These are phyloP conservation scores for Tyrannus savana DNA, from an alignment of 2,113 vertebrate species.

Conservation along the genomic window DNA sequence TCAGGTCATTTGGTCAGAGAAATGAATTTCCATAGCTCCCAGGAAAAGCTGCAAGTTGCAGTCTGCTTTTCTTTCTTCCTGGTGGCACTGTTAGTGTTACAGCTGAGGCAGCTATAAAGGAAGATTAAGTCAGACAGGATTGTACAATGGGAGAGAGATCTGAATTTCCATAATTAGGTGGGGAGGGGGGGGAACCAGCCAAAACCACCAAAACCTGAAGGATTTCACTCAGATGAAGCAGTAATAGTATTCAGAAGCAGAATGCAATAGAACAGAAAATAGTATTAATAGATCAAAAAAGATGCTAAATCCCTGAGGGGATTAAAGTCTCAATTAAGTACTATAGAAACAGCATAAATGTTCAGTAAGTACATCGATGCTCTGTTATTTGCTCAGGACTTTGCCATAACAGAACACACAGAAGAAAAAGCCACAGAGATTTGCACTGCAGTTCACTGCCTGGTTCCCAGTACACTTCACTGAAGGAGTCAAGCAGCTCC, in stretches of 20 bases:
- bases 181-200: not conserved
- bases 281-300: not conserved
- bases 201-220: not conserved
- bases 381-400: not conserved
- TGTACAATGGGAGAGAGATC: not conserved
- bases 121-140: not conserved
- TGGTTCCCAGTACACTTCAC: not conserved
- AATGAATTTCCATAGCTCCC: not conserved
- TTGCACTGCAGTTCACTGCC: not conserved
- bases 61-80: not conserved
- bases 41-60: not conserved
- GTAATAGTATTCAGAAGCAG: not conserved
- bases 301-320: not conserved
- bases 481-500: not conserved
- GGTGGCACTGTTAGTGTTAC: not conserved
- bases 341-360: not conserved
- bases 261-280: not conserved
- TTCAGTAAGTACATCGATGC: not conserved
- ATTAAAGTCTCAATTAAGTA: not conserved
- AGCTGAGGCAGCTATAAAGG: not conserved
- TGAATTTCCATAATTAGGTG: not conserved
- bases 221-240: not conserved
- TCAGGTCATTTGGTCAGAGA: not conserved
- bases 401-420: not conserved
- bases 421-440: not conserved